Percentiles rank a stretch among this genome's conserved stretches.
Conservation (phyloP, 2,113 vertebrate genomes). For the Microcebus murinus region DNA sequence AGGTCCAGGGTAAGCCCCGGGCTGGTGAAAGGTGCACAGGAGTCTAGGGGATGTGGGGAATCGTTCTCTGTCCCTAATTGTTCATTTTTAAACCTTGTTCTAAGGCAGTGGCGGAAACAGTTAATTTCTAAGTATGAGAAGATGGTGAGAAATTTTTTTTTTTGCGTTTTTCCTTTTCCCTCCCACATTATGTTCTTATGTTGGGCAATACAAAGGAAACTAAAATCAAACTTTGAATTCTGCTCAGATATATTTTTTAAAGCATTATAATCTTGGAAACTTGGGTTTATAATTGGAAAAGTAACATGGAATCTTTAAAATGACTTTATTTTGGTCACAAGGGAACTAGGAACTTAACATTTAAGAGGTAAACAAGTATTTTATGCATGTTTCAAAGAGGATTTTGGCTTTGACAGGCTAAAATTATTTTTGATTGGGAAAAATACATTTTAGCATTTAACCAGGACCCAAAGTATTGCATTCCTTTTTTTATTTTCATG, state of each 20-base stretch:
- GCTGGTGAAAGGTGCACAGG: not conserved
- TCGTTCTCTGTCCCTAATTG: not conserved
- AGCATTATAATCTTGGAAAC: constrained; percentile 15
- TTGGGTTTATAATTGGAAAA: not conserved
- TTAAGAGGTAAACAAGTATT: not conserved
- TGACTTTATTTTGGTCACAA: constrained; percentile 31
- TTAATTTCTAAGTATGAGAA: not conserved
- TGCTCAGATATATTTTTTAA: not conserved
- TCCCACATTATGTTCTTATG: not conserved
- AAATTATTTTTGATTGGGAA: constrained; percentile 58
- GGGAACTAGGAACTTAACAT: constrained; percentile 1
- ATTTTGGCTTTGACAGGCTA: constrained; percentile 42
- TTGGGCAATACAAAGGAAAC: not conserved
- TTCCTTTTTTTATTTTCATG: not conserved
- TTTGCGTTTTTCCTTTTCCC: not conserved
- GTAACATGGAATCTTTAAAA: not conserved
- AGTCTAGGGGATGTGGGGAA: not conserved
- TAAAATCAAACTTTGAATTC: constrained; percentile 31
- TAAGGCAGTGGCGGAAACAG: not conserved
- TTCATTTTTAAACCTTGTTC: not conserved
- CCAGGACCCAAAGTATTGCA: not conserved
- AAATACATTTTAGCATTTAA: constrained; percentile 40
- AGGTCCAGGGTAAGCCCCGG: rapidly evolving
- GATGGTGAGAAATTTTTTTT: not conserved
- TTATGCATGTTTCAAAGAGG: not conserved